These are phyloP conservation scores for Canis aureus DNA, from an alignment of 2,113 vertebrate genomes.

Conservation along the genomic window DNA sequence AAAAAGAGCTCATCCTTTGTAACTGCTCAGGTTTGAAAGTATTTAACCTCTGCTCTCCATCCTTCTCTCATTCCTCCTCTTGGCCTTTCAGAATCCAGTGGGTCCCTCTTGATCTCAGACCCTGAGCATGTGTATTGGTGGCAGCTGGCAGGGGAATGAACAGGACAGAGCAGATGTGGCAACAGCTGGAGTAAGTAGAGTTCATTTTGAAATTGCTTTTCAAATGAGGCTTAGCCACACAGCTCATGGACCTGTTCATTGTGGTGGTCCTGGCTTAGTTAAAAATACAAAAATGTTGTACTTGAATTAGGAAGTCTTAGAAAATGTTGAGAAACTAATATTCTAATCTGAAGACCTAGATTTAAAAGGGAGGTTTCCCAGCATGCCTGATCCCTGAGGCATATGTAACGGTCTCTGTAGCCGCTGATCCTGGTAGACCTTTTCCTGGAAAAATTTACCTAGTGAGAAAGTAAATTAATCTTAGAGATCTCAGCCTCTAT, in stretches of 20 bases:
- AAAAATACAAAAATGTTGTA: not conserved
- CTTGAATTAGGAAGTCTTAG: not conserved
- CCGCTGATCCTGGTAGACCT: not conserved
- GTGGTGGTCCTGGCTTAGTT: not conserved
- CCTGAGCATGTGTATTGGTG: not conserved
- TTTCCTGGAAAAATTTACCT: not conserved
- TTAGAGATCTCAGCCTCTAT: not conserved
- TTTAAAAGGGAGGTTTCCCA: not conserved
- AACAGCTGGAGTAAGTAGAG: constrained; percentile 74
- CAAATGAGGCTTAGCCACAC: constrained; percentile 49
- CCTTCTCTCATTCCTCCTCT: not conserved
- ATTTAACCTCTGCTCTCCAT: not conserved
- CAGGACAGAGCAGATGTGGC: constrained; percentile 68
- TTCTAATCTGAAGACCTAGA: not conserved
- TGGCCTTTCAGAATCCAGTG: not conserved
- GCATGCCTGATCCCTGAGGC: accelerated
- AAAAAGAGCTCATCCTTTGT: not conserved
- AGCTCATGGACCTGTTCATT: constrained; percentile 23
- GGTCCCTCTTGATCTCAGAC: not conserved
- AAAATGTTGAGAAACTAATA: not conserved
- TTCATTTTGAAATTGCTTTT: constrained; percentile 70
- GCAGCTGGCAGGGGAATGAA: constrained; percentile 48
- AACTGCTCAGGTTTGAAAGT: not conserved
- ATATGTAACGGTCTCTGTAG: accelerated
- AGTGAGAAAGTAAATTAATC: not conserved